Percentiles rank a stretch among this genome's conserved stretches.
These are phyloP conservation scores for Octodon degus DNA, from an alignment of 2,113 vertebrate genomes.

Conservation along the genomic window DNA sequence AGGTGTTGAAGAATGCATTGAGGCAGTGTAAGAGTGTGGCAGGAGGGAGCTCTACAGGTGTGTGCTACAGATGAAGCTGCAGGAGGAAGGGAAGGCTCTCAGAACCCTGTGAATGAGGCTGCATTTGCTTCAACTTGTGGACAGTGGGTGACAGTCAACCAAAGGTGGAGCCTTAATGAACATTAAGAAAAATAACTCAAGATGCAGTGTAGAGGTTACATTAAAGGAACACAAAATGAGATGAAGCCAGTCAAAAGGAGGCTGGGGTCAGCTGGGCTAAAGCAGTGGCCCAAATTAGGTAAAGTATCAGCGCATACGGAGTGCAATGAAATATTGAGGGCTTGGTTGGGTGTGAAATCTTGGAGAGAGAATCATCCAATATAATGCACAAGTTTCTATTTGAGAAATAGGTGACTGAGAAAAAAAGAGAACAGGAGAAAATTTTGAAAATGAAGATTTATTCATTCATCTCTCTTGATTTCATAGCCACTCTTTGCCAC, in stretches of 20 bases:
- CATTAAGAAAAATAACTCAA: background rate
- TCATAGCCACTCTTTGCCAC: background rate
- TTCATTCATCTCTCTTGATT: background rate
- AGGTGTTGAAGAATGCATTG: background rate
- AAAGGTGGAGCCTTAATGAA: background rate
- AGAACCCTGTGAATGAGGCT: background rate
- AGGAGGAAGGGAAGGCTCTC: background rate
- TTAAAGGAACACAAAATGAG: background rate
- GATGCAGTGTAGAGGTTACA: background rate
- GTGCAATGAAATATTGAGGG: background rate
- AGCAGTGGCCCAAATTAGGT: background rate
- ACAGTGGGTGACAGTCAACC: background rate
- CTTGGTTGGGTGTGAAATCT: background rate
- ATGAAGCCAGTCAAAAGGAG: background rate
- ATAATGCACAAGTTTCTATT: background rate
- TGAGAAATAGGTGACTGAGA: background rate
- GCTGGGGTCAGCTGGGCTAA: background rate
- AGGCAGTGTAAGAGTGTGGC: too few species aligned
- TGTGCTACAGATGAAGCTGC: background rate
- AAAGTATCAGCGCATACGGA: background rate
- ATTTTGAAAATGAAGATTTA: background rate
- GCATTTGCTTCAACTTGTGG: background rate
- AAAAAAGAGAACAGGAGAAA: background rate
- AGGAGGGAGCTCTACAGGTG: background rate
- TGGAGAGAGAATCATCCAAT: background rate